These are phyloP conservation scores for Catocala nupta DNA, from an alignment of 2,888 invertebrate species.

Conservation along the genomic window DNA sequence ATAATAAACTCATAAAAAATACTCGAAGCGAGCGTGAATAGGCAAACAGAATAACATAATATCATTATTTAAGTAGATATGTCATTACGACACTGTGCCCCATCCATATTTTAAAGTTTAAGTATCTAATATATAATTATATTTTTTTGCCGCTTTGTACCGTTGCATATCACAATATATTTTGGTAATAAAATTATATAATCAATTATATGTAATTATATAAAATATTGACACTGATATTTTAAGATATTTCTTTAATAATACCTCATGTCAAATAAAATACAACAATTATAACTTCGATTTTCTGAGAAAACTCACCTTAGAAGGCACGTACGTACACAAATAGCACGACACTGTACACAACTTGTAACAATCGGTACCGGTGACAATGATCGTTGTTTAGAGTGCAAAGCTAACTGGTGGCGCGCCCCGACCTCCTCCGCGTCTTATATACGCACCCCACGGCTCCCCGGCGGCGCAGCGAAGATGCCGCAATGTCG, in stretches of 20 bases:
- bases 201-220: too few relatives aligned
- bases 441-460: slow-evolving; percentile 78
- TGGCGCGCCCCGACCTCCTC: slow-evolving; percentile 72
- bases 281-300: not conserved
- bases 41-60: slow-evolving; percentile 11
- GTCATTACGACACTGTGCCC: slow-evolving; percentile 1
- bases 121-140: not conserved
- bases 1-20: not conserved
- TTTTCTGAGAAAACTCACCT: slow-evolving; percentile 64
- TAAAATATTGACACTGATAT: too few relatives aligned
- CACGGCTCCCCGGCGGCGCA: slow-evolving; percentile 62
- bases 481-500: slow-evolving; percentile 76
- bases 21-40: not conserved
- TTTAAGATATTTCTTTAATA: not conserved
- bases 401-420: slow-evolving; percentile 72
- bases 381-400: slow-evolving; percentile 68
- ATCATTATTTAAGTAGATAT: slow-evolving; percentile 7
- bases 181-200: too few relatives aligned
- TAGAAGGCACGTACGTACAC: slow-evolving; percentile 61
- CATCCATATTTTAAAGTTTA: not conserved
- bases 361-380: slow-evolving; percentile 61
- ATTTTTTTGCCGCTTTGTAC: too few relatives aligned
- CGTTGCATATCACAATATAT: too few relatives aligned
- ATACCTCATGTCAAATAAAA: not conserved
- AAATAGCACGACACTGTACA: slow-evolving; percentile 72